Conservation (phyloP, 2,888 invertebrate species). For the Synergus umbraculus region DNA sequence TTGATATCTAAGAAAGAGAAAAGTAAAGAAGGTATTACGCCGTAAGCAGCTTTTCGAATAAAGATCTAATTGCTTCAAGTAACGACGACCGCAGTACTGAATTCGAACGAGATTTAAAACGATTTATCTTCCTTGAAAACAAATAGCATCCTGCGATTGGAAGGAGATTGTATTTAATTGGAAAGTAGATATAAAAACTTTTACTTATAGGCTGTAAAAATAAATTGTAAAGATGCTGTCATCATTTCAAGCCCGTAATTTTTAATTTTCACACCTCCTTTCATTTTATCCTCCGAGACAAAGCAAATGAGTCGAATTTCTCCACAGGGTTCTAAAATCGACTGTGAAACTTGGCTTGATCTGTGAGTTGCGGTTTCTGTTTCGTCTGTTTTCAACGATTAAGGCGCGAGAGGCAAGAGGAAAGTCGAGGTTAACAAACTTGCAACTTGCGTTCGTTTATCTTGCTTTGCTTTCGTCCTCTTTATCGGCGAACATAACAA, state of each 20-base stretch:
- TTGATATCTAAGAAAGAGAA: conserved; percentile 48
- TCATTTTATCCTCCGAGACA: background rate
- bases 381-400: conserved; percentile 24
- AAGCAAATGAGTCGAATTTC: background rate
- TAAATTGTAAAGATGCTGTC: too few relatives aligned
- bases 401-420: conserved; percentile 49
- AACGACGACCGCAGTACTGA: conserved; percentile 32
- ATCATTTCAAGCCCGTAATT: too few relatives aligned
- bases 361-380: conserved; percentile 11
- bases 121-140: background rate
- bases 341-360: background rate
- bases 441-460: conserved; percentile 56
- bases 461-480: conserved; percentile 54
- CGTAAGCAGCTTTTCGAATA: conserved; percentile 54
- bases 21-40: conserved; percentile 53
- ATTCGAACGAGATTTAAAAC: background rate
- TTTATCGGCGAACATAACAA: conserved; percentile 31
- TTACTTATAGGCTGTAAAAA: background rate
- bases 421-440: conserved; percentile 53
- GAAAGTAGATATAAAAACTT: background rate
- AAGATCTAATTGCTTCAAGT: conserved; percentile 52
- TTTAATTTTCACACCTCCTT: background rate
- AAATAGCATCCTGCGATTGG: background rate
- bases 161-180: background rate
- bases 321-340: background rate